These are phyloP conservation scores for Ectobius pallidus DNA, from an alignment of 2,888 invertebrate species.

Conservation along the genomic window DNA sequence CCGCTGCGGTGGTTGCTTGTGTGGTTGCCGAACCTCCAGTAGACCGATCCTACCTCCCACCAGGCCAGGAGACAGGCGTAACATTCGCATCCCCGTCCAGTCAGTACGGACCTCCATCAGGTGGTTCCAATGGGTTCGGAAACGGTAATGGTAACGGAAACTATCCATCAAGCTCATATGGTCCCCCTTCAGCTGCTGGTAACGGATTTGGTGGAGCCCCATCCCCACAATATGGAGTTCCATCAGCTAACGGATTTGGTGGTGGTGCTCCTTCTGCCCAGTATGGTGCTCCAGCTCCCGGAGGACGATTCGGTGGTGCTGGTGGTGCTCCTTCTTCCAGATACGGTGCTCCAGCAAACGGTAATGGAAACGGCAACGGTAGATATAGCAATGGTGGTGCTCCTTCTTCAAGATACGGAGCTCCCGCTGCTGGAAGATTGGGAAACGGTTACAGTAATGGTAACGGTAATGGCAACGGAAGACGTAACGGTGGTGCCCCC, in stretches of 20 bases:
- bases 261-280: conserved; percentile 23
- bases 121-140: background rate
- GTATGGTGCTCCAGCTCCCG: conserved; percentile 31
- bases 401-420: conserved; percentile 14
- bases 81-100: conserved; percentile 15
- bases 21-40: conserved; percentile 39
- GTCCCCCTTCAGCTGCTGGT: conserved; percentile 37
- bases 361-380: too few species aligned
- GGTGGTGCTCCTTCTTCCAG: conserved; percentile 13
- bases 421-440: background rate
- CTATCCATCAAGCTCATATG: conserved; percentile 45
- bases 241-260: background rate
- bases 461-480: too few species aligned
- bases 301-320: background rate
- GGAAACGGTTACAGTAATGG: too few species aligned
- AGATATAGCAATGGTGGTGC: background rate
- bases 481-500: conserved; percentile 56
- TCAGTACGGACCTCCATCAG: conserved; percentile 20
- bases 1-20: conserved; percentile 8
- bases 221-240: conserved; percentile 42
- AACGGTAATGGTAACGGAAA: conserved; percentile 8
- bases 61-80: conserved; percentile 10
- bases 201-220: conserved; percentile 19
- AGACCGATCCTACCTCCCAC: conserved; percentile 37
- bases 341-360: conserved; percentile 11